These are phyloP conservation scores for Gibbula magus DNA, from an alignment of 2,888 invertebrate genomes.

Conservation along the genomic window DNA sequence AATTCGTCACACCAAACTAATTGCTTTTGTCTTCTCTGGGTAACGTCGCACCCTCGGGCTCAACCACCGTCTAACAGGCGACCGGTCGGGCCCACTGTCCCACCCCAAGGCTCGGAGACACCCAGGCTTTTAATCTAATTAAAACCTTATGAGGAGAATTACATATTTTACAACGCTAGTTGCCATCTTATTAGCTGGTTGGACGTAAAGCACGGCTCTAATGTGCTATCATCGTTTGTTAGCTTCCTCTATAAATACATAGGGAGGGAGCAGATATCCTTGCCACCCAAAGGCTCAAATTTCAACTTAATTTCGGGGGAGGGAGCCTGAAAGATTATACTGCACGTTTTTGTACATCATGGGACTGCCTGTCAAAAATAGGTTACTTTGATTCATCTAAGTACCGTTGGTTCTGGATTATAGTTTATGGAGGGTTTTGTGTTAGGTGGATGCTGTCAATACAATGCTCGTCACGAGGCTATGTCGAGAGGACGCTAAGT, in stretches of 20 bases:
- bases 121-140: slow-evolving; percentile 15
- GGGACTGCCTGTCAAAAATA: no score
- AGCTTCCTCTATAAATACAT: neutral
- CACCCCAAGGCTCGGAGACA: neutral
- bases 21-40: slow-evolving; percentile 5
- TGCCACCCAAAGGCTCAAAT: neutral
- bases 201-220: no score
- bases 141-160: slow-evolving; percentile 11
- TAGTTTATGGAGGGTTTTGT: no score
- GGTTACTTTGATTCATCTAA: no score
- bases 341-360: no score
- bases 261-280: neutral
- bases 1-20: neutral
- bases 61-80: neutral
- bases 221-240: no score
- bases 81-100: neutral
- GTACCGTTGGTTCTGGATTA: no score
- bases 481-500: no score
- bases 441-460: no score
- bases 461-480: no score
- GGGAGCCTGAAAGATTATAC: neutral
- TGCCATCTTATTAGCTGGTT: no score
- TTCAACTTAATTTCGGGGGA: neutral
- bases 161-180: neutral
- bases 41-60: neutral